These are phyloP conservation scores for Neosilurus mollespiculum DNA, from an alignment of 2,797 vertebrate genomes.

Conservation along the genomic window DNA sequence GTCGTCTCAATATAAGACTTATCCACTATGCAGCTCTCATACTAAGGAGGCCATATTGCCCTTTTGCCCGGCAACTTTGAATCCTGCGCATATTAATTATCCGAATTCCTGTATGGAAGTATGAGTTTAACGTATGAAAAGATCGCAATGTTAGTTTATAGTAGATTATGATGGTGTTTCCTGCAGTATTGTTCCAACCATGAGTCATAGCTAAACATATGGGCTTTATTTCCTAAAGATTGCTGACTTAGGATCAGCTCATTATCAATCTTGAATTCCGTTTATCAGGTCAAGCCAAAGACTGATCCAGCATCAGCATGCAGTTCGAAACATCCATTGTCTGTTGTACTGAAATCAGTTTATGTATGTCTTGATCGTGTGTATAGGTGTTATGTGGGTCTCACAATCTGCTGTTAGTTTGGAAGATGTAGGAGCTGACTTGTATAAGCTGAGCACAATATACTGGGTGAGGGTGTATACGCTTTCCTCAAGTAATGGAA, in stretches of 20 bases:
- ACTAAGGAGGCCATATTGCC: neutral
- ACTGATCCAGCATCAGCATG: constrained; percentile 29
- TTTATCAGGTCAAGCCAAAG: constrained; percentile 22
- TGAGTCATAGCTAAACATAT: neutral
- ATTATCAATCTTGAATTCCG: neutral
- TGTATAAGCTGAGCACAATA: neutral
- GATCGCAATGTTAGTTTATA: neutral
- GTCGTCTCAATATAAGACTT: neutral
- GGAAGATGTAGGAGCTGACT: neutral
- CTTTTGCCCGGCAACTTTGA: neutral
- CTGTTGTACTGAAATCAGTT: constrained; percentile 8
- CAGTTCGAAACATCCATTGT: neutral
- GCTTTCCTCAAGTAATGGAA: neutral
- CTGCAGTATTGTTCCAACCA: neutral
- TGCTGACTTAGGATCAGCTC: neutral
- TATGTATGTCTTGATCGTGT: constrained; percentile 10
- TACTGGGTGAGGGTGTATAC: neutral
- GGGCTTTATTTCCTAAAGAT: neutral
- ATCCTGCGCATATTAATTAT: neutral
- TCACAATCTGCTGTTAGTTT: neutral
- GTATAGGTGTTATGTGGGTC: constrained; percentile 4
- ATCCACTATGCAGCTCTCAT: neutral
- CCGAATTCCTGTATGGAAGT: neutral
- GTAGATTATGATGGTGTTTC: neutral
- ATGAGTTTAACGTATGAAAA: neutral